phyloP scores from a whole-genome alignment of 2,888 invertebrate genomes.

The Ischnura elegans region DNA sequence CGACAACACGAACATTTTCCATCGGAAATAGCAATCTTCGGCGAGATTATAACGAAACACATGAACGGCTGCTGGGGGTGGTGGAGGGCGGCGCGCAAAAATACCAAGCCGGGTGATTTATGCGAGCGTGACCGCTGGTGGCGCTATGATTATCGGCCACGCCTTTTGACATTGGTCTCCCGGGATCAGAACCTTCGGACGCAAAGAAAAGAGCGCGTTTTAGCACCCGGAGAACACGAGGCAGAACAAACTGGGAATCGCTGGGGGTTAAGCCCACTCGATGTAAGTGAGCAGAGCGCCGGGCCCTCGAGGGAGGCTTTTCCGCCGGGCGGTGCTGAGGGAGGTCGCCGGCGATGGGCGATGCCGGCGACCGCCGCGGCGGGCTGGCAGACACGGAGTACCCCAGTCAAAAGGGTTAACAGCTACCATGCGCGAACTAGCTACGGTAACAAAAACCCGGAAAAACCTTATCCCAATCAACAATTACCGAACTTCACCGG shows the following conservation, averaged over 20 bases:
- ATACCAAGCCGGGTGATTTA: neutral
- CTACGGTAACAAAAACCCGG: neutral
- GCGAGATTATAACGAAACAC: neutral
- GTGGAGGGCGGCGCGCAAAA: neutral
- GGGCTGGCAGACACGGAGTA: neutral
- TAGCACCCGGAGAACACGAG: neutral
- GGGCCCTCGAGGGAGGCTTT: neutral
- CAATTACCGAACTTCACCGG: neutral
- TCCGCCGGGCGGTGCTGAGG: neutral
- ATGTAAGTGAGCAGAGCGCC: neutral
- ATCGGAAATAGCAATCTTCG: neutral
- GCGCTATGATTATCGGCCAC: neutral
- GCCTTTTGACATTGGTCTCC: conserved; percentile 25
- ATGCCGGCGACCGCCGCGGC: neutral
- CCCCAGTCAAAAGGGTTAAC: conserved; percentile 1
- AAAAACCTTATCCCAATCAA: neutral
- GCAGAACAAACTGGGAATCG: neutral
- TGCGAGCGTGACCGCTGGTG: conserved; percentile 19
- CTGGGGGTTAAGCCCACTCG: neutral
- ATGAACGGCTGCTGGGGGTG: neutral
- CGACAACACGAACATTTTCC: neutral
- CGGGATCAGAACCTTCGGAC: neutral
- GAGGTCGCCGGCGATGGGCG: neutral
- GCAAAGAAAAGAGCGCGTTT: neutral
- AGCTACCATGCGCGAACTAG: too few relatives aligned